Conservation (phyloP, 2,797 vertebrate species). For the Holocentrus rufus region DNA sequence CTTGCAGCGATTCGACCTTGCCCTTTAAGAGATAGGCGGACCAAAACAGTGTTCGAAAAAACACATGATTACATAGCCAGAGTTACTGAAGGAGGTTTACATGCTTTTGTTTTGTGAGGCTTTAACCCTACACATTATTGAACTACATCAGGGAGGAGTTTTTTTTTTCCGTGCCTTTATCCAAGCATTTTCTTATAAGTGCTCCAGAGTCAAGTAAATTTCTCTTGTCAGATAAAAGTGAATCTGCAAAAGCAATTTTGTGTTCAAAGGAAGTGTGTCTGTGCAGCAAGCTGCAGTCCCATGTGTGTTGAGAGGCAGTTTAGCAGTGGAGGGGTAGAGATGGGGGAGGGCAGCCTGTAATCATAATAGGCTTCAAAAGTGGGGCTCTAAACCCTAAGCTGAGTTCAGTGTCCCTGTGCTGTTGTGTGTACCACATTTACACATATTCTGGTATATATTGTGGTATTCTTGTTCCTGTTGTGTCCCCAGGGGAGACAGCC, state of each 20-base stretch:
- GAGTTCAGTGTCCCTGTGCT: conserved; percentile 31
- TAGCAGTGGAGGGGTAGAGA: conserved; percentile 20
- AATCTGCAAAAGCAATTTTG: conserved; percentile 76
- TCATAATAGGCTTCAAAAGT: conserved; percentile 68
- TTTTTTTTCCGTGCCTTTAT: conserved; percentile 18
- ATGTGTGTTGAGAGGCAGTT: neutral
- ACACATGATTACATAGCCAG: conserved; percentile 21
- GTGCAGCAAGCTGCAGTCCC: conserved; percentile 32
- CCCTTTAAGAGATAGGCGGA: conserved; percentile 12
- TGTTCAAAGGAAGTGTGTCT: conserved; percentile 61
- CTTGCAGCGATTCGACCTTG: neutral
- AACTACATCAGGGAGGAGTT: conserved; percentile 29
- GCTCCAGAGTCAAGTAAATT: conserved; percentile 60
- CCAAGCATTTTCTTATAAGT: conserved; percentile 41
- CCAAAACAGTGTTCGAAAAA: neutral
- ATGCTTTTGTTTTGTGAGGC: conserved; percentile 27
- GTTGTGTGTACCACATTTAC: conserved; percentile 37
- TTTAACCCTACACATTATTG: conserved; percentile 12
- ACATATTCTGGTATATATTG: conserved; percentile 21
- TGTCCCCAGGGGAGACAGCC: conserved; percentile 81
- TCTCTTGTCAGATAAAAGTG: conserved; percentile 73
- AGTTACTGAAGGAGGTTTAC: conserved; percentile 20
- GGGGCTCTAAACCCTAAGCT: conserved; percentile 44
- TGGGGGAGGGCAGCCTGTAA: conserved; percentile 51
- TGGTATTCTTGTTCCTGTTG: conserved; percentile 10